These are phyloP conservation scores for Gavia stellata DNA, from an alignment of 2,113 vertebrate genomes.

Conservation along the genomic window DNA sequence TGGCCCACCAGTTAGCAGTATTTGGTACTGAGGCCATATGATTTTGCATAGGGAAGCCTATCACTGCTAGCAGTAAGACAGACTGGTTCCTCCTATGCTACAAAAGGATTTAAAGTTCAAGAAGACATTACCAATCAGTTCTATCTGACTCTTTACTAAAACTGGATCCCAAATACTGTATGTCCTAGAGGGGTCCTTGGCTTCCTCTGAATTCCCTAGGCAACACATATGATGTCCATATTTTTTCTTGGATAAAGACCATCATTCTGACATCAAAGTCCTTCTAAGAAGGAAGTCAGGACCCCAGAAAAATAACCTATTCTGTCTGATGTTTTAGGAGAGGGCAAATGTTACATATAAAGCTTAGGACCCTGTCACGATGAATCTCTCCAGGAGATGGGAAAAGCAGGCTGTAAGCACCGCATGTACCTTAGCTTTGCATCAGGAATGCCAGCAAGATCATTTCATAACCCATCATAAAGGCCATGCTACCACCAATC, in stretches of 20 bases:
- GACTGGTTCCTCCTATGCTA: neutral
- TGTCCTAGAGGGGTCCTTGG: neutral
- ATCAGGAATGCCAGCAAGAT: neutral
- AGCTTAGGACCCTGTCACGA: neutral
- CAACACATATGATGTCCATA: rapidly evolving
- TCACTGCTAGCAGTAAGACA: neutral
- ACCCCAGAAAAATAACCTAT: neutral
- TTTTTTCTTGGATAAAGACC: neutral
- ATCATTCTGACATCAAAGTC: neutral
- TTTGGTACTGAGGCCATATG: neutral
- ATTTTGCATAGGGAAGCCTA: neutral
- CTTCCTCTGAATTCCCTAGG: neutral
- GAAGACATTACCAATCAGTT: neutral
- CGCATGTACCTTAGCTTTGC: neutral
- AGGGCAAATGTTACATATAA: neutral
- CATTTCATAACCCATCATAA: neutral
- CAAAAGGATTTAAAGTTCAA: neutral
- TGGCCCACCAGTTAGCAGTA: neutral
- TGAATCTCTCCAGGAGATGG: neutral
- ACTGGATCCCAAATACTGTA: neutral
- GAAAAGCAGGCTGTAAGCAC: neutral
- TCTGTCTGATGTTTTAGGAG: neutral
- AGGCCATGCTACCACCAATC: neutral
- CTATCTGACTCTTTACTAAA: neutral
- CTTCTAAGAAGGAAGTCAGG: neutral